Conservation (phyloP, 2,797 vertebrate species). For the Anomalospiza imberbis region DNA sequence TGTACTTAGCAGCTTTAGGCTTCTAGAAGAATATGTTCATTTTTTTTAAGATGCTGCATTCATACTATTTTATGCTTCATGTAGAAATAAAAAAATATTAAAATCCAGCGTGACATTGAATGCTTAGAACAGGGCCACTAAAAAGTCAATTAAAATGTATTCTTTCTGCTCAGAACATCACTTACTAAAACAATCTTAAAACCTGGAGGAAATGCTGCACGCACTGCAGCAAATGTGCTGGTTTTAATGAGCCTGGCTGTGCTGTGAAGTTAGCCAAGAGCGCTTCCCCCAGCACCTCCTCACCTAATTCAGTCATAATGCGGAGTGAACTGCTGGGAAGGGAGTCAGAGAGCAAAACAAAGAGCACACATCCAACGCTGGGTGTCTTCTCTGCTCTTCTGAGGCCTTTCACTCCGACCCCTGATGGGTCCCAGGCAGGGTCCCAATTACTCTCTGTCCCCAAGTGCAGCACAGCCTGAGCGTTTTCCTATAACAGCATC, state of each 20-base stretch:
- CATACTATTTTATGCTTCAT: neutral
- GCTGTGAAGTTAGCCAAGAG: constrained; percentile 10
- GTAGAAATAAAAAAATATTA: neutral
- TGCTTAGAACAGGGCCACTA: neutral
- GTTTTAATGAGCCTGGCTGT: constrained; percentile 27
- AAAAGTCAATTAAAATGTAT: constrained; percentile 12
- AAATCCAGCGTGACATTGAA: neutral
- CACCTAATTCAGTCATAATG: constrained; percentile 2
- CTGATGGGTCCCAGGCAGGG: neutral
- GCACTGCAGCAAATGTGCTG: neutral
- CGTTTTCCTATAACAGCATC: neutral
- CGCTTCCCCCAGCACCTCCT: neutral
- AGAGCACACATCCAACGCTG: neutral
- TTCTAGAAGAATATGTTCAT: neutral
- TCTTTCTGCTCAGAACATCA: neutral
- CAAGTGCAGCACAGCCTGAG: neutral
- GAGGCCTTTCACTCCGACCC: neutral
- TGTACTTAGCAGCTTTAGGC: neutral
- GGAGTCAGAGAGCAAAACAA: neutral
- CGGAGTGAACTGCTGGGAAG: neutral
- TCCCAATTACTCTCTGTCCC: neutral
- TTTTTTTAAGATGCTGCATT: neutral
- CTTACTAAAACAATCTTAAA: neutral
- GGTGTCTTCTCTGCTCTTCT: neutral
- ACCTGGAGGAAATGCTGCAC: constrained; percentile 3